Conservation (phyloP, 2,113 vertebrate genomes). For the Zeus faber region DNA sequence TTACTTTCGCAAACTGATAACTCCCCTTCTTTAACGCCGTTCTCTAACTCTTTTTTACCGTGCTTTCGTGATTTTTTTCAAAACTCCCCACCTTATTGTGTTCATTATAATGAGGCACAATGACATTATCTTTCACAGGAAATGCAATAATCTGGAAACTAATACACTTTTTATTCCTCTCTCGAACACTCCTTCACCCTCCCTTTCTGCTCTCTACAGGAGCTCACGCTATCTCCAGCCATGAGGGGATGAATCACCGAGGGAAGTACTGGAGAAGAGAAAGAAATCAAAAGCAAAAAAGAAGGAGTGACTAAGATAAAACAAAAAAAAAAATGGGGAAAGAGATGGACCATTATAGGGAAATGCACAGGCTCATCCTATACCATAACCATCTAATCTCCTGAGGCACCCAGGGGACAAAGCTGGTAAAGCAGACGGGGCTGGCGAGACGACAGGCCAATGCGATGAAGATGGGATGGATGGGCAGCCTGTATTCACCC, state of each 20-base stretch:
- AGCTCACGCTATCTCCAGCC: slow-evolving; percentile 32
- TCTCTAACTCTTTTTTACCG: slow-evolving; percentile 31
- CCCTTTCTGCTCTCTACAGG: slow-evolving; percentile 44
- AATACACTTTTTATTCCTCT: slow-evolving; percentile 40
- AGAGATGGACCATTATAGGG: slow-evolving; percentile 47
- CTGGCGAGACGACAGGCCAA: neutral
- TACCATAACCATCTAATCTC: slow-evolving; percentile 37
- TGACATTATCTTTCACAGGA: slow-evolving; percentile 30
- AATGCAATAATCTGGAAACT: slow-evolving; percentile 44
- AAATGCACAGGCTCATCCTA: slow-evolving; percentile 26
- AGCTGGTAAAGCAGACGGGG: slow-evolving; percentile 18
- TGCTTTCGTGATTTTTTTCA: no score
- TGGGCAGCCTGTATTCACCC: slow-evolving; percentile 39
- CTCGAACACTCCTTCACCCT: neutral
- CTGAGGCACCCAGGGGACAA: slow-evolving; percentile 39
- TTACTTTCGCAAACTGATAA: slow-evolving; percentile 27
- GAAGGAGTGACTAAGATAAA: slow-evolving; percentile 17
- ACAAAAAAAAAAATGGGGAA: slow-evolving; percentile 20
- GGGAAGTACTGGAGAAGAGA: slow-evolving; percentile 36
- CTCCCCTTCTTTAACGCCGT: neutral
- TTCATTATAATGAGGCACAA: slow-evolving; percentile 39
- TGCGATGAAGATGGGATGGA: slow-evolving; percentile 43
- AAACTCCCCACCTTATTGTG: slow-evolving; percentile 38
- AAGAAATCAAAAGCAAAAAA: slow-evolving; percentile 12
- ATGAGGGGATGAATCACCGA: slow-evolving; percentile 52